These are phyloP conservation scores for Microchrysa polita DNA, from an alignment of 2,888 invertebrate species.

Conservation along the genomic window DNA sequence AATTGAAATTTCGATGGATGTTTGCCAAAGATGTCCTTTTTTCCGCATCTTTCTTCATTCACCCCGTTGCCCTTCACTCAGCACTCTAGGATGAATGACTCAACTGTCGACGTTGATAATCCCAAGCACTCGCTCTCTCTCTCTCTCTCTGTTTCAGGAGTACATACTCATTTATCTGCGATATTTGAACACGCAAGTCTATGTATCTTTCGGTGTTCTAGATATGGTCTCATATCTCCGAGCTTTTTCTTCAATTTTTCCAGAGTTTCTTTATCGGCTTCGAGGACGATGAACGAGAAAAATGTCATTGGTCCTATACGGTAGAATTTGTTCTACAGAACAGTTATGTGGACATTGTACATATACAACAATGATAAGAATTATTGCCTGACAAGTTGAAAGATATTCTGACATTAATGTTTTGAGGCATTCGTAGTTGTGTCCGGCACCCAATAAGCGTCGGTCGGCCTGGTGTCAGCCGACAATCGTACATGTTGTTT, in stretches of 20 bases:
- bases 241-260: not conserved
- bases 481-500: too few species aligned
- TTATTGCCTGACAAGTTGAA: slow-evolving; percentile 24
- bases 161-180: not conserved
- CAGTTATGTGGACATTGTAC: too few species aligned
- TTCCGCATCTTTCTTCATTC: not conserved
- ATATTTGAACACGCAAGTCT: not conserved
- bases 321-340: not conserved
- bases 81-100: too few species aligned
- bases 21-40: slow-evolving; percentile 29
- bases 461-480: too few species aligned
- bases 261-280: not conserved
- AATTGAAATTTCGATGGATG: slow-evolving; percentile 27
- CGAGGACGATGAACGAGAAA: not conserved
- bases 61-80: too few species aligned
- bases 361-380: slow-evolving; percentile 12
- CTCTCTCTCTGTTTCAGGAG: not conserved
- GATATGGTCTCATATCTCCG: not conserved
- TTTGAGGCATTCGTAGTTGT: not conserved
- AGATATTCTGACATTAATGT: slow-evolving; percentile 27
- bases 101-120: too few species aligned
- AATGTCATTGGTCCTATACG: not conserved
- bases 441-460: too few species aligned
- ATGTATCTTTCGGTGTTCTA: slow-evolving; percentile 8
- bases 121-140: too few species aligned